Conservation (phyloP, 2,797 vertebrate species). For the Mus caroli region DNA sequence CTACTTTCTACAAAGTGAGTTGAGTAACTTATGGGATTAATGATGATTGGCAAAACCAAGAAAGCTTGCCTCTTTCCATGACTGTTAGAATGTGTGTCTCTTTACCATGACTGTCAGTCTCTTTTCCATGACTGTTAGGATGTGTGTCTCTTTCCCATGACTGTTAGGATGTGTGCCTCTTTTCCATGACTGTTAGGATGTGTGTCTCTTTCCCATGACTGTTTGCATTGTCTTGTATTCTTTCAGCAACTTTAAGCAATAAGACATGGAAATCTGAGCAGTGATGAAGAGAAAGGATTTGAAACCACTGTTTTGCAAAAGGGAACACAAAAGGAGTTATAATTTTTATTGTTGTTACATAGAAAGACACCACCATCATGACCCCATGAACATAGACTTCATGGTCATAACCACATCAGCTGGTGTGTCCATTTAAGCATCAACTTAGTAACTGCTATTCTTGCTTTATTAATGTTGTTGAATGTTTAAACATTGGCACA, state of each 20-base stretch:
- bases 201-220: not conserved
- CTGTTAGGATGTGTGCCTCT: no score
- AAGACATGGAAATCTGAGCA: not conserved
- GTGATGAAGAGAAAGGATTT: constrained; percentile 6
- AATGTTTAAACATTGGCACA: constrained; percentile 69
- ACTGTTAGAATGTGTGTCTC: no score
- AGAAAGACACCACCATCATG: constrained; percentile 64
- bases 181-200: no score
- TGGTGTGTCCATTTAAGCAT: not conserved
- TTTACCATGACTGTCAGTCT: no score
- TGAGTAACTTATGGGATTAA: not conserved
- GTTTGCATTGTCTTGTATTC: not conserved
- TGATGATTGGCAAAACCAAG: not conserved
- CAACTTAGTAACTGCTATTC: constrained; percentile 53
- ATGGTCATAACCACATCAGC: constrained; percentile 39
- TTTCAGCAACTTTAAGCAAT: not conserved
- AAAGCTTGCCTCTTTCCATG: not conserved
- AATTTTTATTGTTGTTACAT: constrained; percentile 38
- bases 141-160: no score
- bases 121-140: no score
- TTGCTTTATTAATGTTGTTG: constrained; percentile 76
- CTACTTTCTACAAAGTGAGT: not conserved
- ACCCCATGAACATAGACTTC: constrained; percentile 29
- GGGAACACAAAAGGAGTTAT: not conserved
- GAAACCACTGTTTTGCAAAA: constrained; percentile 49